Evolutionary conservation across 2,797 vertebrate genomes (phyloP), one percentile per base, ranked within the genome.

Genomic region (Phylloscopus collybita): DNA sequence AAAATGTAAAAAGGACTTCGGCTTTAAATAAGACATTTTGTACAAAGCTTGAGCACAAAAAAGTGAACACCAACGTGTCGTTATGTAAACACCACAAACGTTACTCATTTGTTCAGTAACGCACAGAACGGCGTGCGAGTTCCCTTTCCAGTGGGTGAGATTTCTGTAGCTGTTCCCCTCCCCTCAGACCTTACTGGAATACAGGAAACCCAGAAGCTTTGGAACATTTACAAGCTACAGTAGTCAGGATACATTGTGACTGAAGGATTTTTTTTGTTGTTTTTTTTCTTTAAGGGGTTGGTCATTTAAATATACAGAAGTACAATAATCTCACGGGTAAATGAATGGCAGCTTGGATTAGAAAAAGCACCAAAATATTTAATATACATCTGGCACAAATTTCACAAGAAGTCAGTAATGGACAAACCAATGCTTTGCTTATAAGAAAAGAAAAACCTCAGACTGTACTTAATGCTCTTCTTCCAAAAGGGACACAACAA

Each of bases 341-440:
- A 97, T 92, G 88, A 97, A 97, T 44, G 91, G 93, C 95, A 96
- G 79, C 90, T 96, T 89, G 75, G 90, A 94, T 97, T 96, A 96
- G 90, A 96, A 97, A 97, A 97, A 97, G 95, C 95, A 97, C 96
- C 96, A 96, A 97, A 97, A 96, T 97, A 97, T 97, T 96, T 96
- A 96, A 96, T 97, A 94, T 95, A 96, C 96, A 97, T 96, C 94
- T 96, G 96, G 96, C 97, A 96, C 96, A 97, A 96, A 94, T 93
- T 97, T 91, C 96, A 97, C 95, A 97, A 92, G 86, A 95, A 96
- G 82, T 96, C 86, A 96, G 96, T 89, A 94, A 96, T 85, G 92
- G 94, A 95, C 94, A 95, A 96, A 95, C 84, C 90, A 92, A 96
- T 91, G 82, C 81, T 94, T 94, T 95, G 92, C 91, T 93, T 91